These are phyloP conservation scores for Ivindomyrus marchei DNA, from an alignment of 2,113 vertebrate species.

Conservation along the genomic window DNA sequence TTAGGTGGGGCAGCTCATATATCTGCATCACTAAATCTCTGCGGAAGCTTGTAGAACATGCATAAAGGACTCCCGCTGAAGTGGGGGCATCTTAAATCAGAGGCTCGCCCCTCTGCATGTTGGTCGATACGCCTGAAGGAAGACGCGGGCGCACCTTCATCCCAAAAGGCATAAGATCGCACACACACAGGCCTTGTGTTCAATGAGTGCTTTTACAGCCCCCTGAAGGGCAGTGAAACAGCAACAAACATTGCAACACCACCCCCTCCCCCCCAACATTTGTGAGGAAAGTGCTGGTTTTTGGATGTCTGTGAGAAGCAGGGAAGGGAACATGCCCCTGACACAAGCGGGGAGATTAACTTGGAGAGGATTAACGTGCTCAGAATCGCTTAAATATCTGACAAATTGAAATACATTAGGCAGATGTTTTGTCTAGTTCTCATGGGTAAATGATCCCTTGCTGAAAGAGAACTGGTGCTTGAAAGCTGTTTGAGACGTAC, in stretches of 20 bases:
- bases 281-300: neutral
- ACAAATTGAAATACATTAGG: neutral
- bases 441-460: neutral
- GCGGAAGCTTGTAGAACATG: neutral
- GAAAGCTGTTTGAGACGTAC: neutral
- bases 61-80: neutral
- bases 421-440: neutral
- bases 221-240: neutral
- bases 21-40: neutral
- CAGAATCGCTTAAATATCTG: neutral
- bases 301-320: neutral
- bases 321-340: neutral
- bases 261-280: neutral
- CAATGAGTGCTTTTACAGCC: conserved; percentile 7
- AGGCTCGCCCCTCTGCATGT: neutral
- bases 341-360: neutral
- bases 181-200: conserved; percentile 2
- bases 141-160: neutral
- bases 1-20: neutral
- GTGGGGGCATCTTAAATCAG: conserved; percentile 7
- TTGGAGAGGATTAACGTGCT: neutral
- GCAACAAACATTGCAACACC: neutral
- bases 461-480: neutral
- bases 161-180: neutral
- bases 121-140: neutral